Evolutionary conservation across 2,888 invertebrate genomes (phyloP), one percentile per base, ranked within the genome.

Genomic region (Danaus chrysippus): DNA sequence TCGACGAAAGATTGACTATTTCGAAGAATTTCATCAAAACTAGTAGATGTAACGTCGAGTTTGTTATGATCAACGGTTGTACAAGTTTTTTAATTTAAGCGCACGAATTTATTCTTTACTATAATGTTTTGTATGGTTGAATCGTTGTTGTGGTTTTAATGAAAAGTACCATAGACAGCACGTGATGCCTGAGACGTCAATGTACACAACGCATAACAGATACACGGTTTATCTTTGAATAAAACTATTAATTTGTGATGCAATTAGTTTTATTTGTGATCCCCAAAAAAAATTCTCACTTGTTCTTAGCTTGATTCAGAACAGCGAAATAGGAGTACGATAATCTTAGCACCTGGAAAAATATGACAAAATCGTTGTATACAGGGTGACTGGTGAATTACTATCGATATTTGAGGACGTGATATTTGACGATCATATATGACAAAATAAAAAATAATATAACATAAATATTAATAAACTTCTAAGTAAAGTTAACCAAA

Each of bases 191-290:
- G 86, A 84, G 79, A 83, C 81, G 77, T 85, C 86, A 34, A 83
- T 86, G 80, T 80, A 84, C 87, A 86, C 84, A 84, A 83, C 84
- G 83, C 85, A 83, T 86, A 87, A 87, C 89, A 89, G 89, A 90
- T 90, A 90, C 86, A 87, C 85, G 79, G 82, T 90, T 86, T 87
- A 85, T 83, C 83, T 86, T 82, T 84, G 82, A 86, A 85, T 87
- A 88, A 89, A 87, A 78, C 75, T 83, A 79, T 70, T 72, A 54
- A 86, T 84, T 85, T 86, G 84, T 84, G 79, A 71, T 42, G 11
- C 10, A 9, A 10, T n/a, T 54, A 74, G 71, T 76, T 76, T 76
- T 81, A 79, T 71, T 58, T 63, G 17, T 9, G 10, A 34, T 61
- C 71, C 64, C 74, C 10, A 15, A 1, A 12, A n/a, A 3, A 49